A percentile compares a stretch with the other conserved stretches of the same genome.
phyloP scores from a whole-genome alignment of 2,888 invertebrate species.

The Flexamia atlantica region DNA sequence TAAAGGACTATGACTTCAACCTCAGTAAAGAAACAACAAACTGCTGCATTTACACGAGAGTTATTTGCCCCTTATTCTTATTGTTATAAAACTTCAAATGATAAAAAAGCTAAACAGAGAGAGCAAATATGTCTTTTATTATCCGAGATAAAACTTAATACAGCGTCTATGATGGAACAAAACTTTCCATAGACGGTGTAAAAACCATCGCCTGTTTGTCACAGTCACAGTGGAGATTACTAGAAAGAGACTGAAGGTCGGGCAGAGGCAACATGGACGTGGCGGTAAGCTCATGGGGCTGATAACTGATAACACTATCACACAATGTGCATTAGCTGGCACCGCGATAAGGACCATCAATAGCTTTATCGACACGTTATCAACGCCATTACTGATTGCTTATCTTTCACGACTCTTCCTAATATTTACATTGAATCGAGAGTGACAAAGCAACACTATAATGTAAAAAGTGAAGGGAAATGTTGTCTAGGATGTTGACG shows the following conservation, averaged over 20 bases:
- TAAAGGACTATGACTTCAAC: no score
- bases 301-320: constrained; percentile 25
- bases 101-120: no score
- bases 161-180: no score
- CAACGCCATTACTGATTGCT: constrained; percentile 41
- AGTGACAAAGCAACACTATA: background rate
- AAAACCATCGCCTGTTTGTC: constrained; percentile 5
- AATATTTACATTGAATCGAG: constrained; percentile 34
- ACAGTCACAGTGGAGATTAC: background rate
- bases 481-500: no score
- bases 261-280: constrained; percentile 10
- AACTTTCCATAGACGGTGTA: background rate
- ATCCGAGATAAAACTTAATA: no score
- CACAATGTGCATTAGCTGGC: constrained; percentile 30
- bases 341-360: constrained; percentile 30
- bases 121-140: no score
- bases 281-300: constrained; percentile 3
- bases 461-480: no score
- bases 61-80: no score
- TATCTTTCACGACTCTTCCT: constrained; percentile 15
- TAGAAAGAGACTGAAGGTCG: constrained; percentile 27
- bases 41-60: no score
- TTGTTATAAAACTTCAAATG: no score
- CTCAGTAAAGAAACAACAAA: no score
- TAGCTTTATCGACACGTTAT: constrained; percentile 15